A percentile compares a stretch with the other conserved stretches of the same genome.
Conservation (phyloP, 2,888 invertebrate genomes). For the Stomorhina lunata region DNA sequence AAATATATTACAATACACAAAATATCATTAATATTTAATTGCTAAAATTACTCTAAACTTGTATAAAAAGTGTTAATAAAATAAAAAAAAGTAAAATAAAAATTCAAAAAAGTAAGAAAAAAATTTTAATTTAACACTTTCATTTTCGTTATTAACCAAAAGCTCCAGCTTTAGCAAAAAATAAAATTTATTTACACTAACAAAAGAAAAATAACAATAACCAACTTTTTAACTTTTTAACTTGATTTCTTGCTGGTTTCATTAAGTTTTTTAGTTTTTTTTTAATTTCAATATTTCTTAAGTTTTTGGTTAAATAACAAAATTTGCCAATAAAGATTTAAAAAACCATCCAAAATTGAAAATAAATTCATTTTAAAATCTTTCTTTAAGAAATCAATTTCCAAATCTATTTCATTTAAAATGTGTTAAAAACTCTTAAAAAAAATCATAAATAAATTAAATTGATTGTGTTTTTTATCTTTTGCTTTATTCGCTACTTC, state of each 20-base stretch:
- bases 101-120: constrained; percentile 10
- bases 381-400: not conserved
- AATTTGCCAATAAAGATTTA: constrained; percentile 23
- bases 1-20: not conserved
- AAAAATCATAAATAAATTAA: constrained; percentile 37
- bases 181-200: not conserved
- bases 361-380: constrained; percentile 21
- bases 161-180: not conserved
- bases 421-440: not conserved
- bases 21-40: constrained; percentile 41
- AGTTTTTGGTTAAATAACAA: constrained; percentile 49
- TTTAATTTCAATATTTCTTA: not conserved
- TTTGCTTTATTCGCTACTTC: constrained; percentile 25
- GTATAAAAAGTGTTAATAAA: constrained; percentile 18
- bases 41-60: constrained; percentile 34
- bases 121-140: constrained; percentile 54
- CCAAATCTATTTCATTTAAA: not conserved
- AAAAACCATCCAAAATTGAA: not conserved
- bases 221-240: constrained; percentile 22
- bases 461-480: constrained; percentile 13
- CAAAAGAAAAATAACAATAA: constrained; percentile 20
- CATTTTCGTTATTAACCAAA: constrained; percentile 55
- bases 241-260: not conserved
- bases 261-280: not conserved
- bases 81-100: not conserved